Evolutionary conservation across 2,113 vertebrate genomes (phyloP).

Genomic region (Syngnathus floridae): DNA sequence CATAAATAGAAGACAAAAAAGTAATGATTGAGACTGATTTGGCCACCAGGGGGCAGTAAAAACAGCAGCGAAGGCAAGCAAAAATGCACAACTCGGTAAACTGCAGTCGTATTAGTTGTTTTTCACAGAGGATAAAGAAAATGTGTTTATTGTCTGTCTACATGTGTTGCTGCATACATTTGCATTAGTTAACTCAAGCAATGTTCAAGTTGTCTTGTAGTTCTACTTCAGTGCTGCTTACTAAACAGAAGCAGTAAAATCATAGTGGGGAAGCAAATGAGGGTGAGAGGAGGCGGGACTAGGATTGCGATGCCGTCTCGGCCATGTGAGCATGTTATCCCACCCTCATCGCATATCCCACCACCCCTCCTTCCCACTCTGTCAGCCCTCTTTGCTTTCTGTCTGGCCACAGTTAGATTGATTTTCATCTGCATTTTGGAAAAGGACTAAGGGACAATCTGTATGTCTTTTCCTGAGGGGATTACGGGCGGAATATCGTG

Average conservation of each 20-base stretch:
- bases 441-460: constrained; percentile 20
- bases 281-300: constrained; percentile 31
- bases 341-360: constrained; percentile 23
- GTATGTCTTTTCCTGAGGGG: constrained; percentile 4
- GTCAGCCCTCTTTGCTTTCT: constrained; percentile 24
- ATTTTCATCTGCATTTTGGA: neutral
- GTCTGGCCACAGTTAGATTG: constrained; percentile 35
- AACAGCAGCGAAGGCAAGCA: neutral
- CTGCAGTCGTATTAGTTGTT: neutral
- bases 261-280: constrained; percentile 13
- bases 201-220: neutral
- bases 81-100: neutral
- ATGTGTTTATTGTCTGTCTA: neutral
- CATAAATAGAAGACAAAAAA: too few species aligned
- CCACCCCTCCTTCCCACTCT: constrained; percentile 28
- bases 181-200: neutral
- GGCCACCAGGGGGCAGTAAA: neutral
- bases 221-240: neutral
- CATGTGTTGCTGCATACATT: neutral
- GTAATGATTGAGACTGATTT: neutral
- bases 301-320: constrained; percentile 40
- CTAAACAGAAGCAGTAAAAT: neutral
- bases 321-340: constrained; percentile 28
- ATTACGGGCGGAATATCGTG: constrained; percentile 28
- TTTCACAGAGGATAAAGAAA: neutral